These are phyloP conservation scores for Himalopsyche tibetana DNA, from an alignment of 2,888 invertebrate genomes.

Conservation along the genomic window DNA sequence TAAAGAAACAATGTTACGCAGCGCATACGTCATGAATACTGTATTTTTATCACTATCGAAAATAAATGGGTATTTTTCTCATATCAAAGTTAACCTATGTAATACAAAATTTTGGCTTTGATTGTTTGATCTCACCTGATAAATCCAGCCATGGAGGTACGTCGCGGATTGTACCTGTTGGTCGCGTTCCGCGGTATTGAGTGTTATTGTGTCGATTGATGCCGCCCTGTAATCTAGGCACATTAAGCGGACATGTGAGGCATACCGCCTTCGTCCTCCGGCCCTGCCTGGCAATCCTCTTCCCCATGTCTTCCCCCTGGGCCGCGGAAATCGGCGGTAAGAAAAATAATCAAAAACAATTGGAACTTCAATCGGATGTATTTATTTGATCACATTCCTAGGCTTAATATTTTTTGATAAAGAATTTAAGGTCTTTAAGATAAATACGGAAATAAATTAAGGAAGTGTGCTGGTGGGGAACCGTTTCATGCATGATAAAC, in stretches of 20 bases:
- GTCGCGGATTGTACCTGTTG: not conserved
- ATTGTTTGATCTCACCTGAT: not conserved
- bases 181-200: conserved; percentile 14
- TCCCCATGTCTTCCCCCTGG: not conserved
- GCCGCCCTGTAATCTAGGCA: conserved; percentile 52
- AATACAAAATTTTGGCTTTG: too few relatives aligned
- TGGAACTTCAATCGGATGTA: not conserved
- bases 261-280: conserved; percentile 21
- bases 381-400: not conserved
- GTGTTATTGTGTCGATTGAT: conserved; percentile 48
- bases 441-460: too few relatives aligned
- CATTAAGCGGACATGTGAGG: conserved; percentile 43
- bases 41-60: too few relatives aligned
- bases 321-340: not conserved
- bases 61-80: too few relatives aligned
- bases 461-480: too few relatives aligned
- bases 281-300: conserved; percentile 24
- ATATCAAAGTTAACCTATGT: too few relatives aligned
- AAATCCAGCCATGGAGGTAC: not conserved
- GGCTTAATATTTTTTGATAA: not conserved
- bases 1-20: too few relatives aligned
- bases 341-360: not conserved
- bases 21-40: too few relatives aligned
- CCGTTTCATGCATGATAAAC: too few relatives aligned
- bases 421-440: too few relatives aligned